These are phyloP conservation scores for Wiebesia pumilae DNA, from an alignment of 1,140 invertebrate genomes.

Conservation along the genomic window DNA sequence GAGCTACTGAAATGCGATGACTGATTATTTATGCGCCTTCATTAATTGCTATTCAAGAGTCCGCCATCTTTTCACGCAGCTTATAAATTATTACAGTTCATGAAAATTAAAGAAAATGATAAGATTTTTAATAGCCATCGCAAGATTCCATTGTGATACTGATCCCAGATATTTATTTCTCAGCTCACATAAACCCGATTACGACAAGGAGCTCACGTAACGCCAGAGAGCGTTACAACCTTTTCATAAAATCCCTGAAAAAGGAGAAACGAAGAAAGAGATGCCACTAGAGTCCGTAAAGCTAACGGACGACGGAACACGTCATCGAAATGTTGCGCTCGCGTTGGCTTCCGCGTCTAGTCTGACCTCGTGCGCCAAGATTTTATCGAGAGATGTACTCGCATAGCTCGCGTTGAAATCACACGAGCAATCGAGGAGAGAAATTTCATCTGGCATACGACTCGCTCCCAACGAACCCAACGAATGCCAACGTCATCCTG, in stretches of 20 bases:
- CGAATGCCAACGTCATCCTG: not conserved
- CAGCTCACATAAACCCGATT: not conserved
- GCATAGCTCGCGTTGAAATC: not conserved
- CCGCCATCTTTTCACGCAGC: not conserved
- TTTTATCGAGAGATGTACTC: not conserved
- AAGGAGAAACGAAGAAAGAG: not conserved
- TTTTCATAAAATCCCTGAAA: not conserved
- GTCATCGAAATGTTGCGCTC: too few species aligned
- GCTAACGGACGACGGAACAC: not conserved
- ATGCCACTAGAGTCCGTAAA: too few species aligned
- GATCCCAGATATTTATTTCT: not conserved
- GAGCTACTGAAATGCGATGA: not conserved
- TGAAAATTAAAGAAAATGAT: not conserved
- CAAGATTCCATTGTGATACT: not conserved
- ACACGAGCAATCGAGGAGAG: not conserved
- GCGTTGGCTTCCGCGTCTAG: not conserved
- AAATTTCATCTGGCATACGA: not conserved
- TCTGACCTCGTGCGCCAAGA: not conserved
- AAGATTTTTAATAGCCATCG: not conserved
- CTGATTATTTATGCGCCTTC: not conserved
- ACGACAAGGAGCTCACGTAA: not conserved
- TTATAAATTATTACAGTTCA: not conserved
- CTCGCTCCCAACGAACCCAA: too few species aligned
- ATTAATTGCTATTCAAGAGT: not conserved
- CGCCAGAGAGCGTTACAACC: not conserved